A percentile compares a stretch with the other conserved stretches of the same genome.
phyloP scores from a whole-genome alignment of 1,140 invertebrate genomes.

The Akabosia matsudoensis region DNA sequence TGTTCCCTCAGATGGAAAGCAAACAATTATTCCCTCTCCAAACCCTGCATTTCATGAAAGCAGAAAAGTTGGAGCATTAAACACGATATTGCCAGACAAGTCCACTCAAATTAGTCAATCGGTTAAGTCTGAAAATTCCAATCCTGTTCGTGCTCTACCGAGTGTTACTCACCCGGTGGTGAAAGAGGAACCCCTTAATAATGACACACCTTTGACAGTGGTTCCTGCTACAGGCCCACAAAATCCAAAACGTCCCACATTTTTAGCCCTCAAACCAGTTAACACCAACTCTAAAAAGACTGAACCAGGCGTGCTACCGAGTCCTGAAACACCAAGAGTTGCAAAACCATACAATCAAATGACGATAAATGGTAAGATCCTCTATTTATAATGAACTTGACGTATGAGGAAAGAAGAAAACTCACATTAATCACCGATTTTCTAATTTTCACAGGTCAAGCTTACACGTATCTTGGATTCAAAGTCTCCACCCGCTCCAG shows the following conservation, averaged over 20 bases:
- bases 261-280: constrained; percentile 43
- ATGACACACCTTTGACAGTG: not conserved
- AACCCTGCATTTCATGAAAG: too few species aligned
- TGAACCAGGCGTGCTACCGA: constrained; percentile 51
- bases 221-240: constrained; percentile 17
- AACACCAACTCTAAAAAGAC: constrained; percentile 38
- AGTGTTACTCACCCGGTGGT: not conserved
- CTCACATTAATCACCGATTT: too few species aligned
- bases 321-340: constrained; percentile 83
- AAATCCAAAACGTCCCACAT: constrained; percentile 44
- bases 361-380: constrained; percentile 41
- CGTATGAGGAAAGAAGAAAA: too few species aligned
- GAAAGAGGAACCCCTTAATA: not conserved
- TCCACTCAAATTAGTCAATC: too few species aligned
- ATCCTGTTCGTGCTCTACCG: not conserved
- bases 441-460: constrained; percentile 75
- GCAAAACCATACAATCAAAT: constrained; percentile 59
- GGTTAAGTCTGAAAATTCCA: constrained; percentile 10
- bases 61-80: too few species aligned
- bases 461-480: constrained; percentile 84
- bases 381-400: too few species aligned
- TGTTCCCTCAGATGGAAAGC: too few species aligned
- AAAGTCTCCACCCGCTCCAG: constrained; percentile 86
- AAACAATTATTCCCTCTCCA: too few species aligned
- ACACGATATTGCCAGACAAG: too few species aligned